phyloP scores from a whole-genome alignment of 2,113 vertebrate species.

The Arizona elegans region DNA sequence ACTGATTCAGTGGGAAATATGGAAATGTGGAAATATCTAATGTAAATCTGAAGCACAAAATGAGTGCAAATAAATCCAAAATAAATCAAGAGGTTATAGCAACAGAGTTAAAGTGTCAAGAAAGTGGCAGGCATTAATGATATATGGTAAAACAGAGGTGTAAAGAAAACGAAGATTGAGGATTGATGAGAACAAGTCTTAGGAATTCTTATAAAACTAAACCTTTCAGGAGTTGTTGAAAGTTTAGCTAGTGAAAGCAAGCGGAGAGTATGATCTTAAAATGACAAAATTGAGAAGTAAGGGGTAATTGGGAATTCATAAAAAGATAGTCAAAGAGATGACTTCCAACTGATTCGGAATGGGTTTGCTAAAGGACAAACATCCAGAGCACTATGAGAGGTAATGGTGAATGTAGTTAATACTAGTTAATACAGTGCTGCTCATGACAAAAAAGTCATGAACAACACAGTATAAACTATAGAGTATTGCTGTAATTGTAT shows the following conservation, averaged over 20 bases:
- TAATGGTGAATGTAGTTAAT: too few species aligned
- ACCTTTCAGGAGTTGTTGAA: not conserved
- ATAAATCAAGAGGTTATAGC: not conserved
- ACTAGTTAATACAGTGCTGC: not conserved
- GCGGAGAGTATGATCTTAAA: not conserved
- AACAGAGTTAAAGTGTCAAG: not conserved
- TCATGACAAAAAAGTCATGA: not conserved
- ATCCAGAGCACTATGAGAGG: not conserved
- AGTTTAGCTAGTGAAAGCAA: not conserved
- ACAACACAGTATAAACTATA: not conserved
- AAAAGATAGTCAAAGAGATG: not conserved
- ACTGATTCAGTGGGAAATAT: not conserved
- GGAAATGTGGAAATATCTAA: not conserved
- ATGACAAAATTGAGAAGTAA: not conserved
- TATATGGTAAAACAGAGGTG: not conserved
- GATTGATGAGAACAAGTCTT: not conserved
- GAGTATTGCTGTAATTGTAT: not conserved
- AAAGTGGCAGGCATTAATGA: not conserved
- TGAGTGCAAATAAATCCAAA: not conserved
- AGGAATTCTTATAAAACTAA: not conserved
- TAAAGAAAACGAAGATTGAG: not conserved
- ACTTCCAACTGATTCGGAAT: not conserved
- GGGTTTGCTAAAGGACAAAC: not conserved
- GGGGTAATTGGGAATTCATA: not conserved
- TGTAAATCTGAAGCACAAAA: not conserved